Conservation (phyloP, 2,888 invertebrate genomes). For the Drosophila diplacantha region DNA sequence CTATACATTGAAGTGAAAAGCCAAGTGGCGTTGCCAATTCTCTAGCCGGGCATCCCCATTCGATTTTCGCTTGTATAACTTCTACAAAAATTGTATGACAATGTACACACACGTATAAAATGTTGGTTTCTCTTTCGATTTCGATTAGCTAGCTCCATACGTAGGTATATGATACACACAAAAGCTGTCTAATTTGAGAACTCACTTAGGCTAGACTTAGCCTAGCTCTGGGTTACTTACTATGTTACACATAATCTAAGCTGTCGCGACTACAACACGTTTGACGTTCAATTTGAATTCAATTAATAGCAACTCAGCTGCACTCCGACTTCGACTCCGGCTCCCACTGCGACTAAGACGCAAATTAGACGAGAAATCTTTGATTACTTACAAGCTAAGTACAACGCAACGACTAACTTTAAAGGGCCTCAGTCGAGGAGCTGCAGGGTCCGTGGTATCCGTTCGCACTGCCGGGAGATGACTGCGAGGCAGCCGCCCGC, state of each 20-base stretch:
- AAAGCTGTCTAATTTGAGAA: conserved; percentile 27
- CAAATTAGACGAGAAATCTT: conserved; percentile 20
- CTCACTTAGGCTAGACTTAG: conserved; percentile 27
- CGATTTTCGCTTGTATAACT: conserved; percentile 46
- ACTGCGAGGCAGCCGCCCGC: conserved; percentile 49
- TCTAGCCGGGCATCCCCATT: conserved; percentile 11
- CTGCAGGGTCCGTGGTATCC: conserved; percentile 79
- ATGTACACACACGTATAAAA: conserved; percentile 58
- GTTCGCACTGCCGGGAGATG: conserved; percentile 70
- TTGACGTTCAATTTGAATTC: conserved; percentile 48
- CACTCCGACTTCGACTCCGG: neutral
- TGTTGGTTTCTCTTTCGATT: conserved; percentile 16
- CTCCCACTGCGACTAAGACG: conserved; percentile 12
- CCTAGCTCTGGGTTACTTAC: conserved; percentile 47
- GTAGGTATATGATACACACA: conserved; percentile 36
- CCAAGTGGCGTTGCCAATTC: conserved; percentile 20
- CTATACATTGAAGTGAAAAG: conserved; percentile 14
- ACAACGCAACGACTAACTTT: conserved; percentile 37
- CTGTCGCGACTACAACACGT: conserved; percentile 59
- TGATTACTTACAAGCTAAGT: conserved; percentile 27
- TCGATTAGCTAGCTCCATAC: conserved; percentile 29
- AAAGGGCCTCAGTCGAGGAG: conserved; percentile 80
- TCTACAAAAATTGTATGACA: conserved; percentile 60
- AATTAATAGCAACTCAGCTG: conserved; percentile 46
- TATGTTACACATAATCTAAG: conserved; percentile 69